Percentiles rank a stretch among this genome's conserved stretches.
Conservation (phyloP, 2,888 invertebrate species). For the Galerucella pusilla region DNA sequence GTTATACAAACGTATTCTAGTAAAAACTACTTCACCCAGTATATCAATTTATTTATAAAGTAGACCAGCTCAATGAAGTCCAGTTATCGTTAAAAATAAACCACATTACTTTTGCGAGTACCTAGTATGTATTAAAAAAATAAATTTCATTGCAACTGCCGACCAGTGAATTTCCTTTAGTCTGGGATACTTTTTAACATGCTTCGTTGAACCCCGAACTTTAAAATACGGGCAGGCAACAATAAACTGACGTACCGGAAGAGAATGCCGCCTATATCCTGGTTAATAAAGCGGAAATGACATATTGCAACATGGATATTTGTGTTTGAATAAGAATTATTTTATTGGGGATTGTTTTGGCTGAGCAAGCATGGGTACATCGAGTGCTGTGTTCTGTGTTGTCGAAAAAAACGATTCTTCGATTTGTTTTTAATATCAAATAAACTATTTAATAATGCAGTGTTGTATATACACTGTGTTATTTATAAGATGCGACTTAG, state of each 20-base stretch:
- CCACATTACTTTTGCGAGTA: too few species aligned
- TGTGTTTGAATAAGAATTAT: constrained; percentile 46
- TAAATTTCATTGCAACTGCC: neutral
- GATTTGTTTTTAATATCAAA: neutral
- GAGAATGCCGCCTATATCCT: constrained; percentile 62
- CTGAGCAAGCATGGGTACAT: constrained; percentile 36
- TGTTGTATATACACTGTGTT: too few species aligned
- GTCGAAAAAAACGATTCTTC: constrained; percentile 15
- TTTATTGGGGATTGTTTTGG: constrained; percentile 40
- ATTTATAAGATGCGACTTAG: too few species aligned
- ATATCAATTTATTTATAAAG: too few species aligned
- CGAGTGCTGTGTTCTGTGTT: constrained; percentile 22
- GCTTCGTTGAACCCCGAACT: constrained; percentile 36
- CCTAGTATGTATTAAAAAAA: too few species aligned
- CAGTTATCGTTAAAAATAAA: too few species aligned
- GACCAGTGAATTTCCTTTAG: constrained; percentile 21
- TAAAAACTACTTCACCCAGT: too few species aligned
- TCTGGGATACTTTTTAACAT: constrained; percentile 21
- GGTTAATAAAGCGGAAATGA: constrained; percentile 64
- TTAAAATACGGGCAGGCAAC: constrained; percentile 40
- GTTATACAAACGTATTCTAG: too few species aligned
- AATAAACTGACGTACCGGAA: constrained; percentile 57
- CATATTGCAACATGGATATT: constrained; percentile 58
- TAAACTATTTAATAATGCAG: too few species aligned
- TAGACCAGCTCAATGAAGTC: too few species aligned